A percentile compares a stretch with the other conserved stretches of the same genome.
Conservation (phyloP, 2,888 invertebrate species). For the Eupithecia insigniata region DNA sequence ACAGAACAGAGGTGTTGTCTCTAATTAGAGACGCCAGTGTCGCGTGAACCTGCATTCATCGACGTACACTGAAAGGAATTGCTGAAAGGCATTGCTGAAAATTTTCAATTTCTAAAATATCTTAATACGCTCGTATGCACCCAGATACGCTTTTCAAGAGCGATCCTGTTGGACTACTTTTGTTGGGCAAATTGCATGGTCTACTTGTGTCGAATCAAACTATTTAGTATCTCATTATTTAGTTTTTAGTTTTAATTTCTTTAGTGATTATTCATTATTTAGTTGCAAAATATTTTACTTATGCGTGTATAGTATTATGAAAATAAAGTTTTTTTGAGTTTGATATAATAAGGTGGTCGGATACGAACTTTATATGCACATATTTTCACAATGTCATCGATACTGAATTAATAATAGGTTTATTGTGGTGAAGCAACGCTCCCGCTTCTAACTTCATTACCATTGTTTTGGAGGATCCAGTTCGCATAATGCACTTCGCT, state of each 20-base stretch:
- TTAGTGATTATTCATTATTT: background rate
- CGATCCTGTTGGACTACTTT: background rate
- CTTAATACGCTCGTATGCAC: background rate
- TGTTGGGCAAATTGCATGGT: background rate
- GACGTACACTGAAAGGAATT: background rate
- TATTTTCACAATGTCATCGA: background rate
- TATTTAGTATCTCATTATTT: constrained; percentile 1
- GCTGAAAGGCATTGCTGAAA: background rate
- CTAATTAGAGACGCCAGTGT: constrained; percentile 51
- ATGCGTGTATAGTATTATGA: background rate
- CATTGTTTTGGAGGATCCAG: constrained; percentile 1
- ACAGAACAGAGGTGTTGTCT: constrained; percentile 1
- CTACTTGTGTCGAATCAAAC: background rate
- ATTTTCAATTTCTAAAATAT: background rate
- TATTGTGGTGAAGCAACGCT: background rate
- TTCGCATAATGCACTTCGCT: constrained; percentile 2
- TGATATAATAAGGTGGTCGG: background rate
- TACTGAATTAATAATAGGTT: background rate
- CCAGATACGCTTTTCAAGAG: background rate
- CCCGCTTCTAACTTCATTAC: background rate
- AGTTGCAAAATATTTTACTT: background rate
- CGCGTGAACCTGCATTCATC: constrained; percentile 23
- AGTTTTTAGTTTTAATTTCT: background rate
- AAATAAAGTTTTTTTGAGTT: background rate
- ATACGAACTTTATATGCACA: too few relatives aligned